These are phyloP conservation scores for Amblyornis subalaris DNA, from an alignment of 2,113 vertebrate species.

Conservation along the genomic window DNA sequence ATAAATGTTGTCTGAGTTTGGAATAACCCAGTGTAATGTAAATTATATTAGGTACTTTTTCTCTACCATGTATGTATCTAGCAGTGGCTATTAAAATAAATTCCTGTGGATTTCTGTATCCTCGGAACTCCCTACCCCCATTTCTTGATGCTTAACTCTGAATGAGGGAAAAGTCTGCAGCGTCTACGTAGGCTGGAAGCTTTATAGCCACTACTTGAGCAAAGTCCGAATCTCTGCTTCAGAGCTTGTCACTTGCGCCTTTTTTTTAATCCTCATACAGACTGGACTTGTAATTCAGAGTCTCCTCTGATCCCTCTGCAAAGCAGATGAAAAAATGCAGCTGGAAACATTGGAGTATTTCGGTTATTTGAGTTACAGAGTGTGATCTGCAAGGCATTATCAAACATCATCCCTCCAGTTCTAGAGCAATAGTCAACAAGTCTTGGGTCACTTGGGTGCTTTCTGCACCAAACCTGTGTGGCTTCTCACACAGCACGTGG, in stretches of 20 bases:
- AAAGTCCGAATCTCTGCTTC: not conserved
- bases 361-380: not conserved
- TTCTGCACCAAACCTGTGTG: not conserved
- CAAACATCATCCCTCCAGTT: not conserved
- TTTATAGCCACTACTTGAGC: not conserved
- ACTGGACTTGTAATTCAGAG: not conserved
- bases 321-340: not conserved
- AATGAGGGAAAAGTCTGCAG: not conserved
- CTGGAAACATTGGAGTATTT: not conserved
- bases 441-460: not conserved
- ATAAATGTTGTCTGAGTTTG: conserved; percentile 36
- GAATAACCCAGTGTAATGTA: conserved; percentile 33
- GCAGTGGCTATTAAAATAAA: conserved; percentile 27
- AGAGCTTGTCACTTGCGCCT: conserved; percentile 1
- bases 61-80: conserved; percentile 5
- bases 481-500: not conserved
- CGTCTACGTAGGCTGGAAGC: not conserved
- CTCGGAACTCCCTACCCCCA: not conserved
- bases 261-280: not conserved
- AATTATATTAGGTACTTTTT: conserved; percentile 27
- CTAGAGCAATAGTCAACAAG: not conserved
- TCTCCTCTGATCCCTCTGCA: not conserved
- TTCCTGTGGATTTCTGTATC: conserved; percentile 20
- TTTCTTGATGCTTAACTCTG: not conserved
- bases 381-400: not conserved